Conservation (phyloP, 2,888 invertebrate genomes). For the Hyposoter dolosus region DNA sequence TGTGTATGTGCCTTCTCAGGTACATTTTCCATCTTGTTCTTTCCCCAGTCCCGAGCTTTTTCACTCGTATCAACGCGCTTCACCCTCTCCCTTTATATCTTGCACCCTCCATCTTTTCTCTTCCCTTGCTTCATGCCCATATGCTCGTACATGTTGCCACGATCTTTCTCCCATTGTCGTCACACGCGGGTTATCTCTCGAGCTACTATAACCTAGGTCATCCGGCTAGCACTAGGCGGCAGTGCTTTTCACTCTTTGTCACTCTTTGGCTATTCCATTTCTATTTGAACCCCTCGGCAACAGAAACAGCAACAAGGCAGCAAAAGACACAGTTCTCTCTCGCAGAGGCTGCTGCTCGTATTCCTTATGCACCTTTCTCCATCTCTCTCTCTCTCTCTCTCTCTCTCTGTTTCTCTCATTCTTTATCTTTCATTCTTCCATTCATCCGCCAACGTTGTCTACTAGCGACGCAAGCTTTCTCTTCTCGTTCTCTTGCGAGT, state of each 20-base stretch:
- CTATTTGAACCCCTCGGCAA: slow-evolving; percentile 61
- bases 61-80: slow-evolving; percentile 21
- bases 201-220: slow-evolving; percentile 63
- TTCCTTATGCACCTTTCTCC: slow-evolving; percentile 5
- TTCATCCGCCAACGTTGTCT: slow-evolving; percentile 25
- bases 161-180: slow-evolving; percentile 43
- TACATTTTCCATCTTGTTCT: slow-evolving; percentile 20
- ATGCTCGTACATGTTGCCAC: slow-evolving; percentile 13
- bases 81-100: slow-evolving; percentile 6
- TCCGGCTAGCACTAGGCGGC: slow-evolving; percentile 61
- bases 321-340: slow-evolving; percentile 35
- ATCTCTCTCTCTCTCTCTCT: background rate
- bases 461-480: background rate
- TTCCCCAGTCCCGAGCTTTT: slow-evolving; percentile 18
- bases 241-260: slow-evolving; percentile 57
- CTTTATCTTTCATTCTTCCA: slow-evolving; percentile 20
- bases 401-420: slow-evolving; percentile 4
- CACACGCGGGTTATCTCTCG: slow-evolving; percentile 54
- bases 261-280: slow-evolving; percentile 67
- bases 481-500: slow-evolving; percentile 38
- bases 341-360: slow-evolving; percentile 28
- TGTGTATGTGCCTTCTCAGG: slow-evolving; percentile 23
- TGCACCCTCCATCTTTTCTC: slow-evolving; percentile 26
- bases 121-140: slow-evolving; percentile 5
- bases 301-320: slow-evolving; percentile 46